A percentile compares a stretch with the other conserved stretches of the same genome.
phyloP scores from a whole-genome alignment of 2,113 vertebrate genomes.

The Datnioides undecimradiatus region DNA sequence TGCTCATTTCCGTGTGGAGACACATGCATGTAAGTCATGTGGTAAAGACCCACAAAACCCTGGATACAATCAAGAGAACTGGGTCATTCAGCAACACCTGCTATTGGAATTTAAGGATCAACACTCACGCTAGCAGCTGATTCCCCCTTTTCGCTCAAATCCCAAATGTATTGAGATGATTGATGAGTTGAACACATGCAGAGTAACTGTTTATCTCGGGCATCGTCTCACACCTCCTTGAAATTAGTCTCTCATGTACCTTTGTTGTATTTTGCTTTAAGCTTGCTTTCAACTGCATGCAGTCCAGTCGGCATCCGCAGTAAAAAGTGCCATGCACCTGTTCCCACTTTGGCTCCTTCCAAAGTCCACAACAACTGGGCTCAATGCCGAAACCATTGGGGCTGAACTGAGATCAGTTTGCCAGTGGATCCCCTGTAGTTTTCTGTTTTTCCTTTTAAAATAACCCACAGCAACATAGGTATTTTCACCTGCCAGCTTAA shows the following conservation, averaged over 20 bases:
- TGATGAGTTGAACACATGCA: slow-evolving; percentile 67
- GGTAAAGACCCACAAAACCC: slow-evolving; percentile 61
- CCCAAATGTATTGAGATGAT: slow-evolving; percentile 62
- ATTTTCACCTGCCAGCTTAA: slow-evolving; percentile 1
- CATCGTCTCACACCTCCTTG: slow-evolving; percentile 43
- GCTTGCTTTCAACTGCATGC: slow-evolving; percentile 4
- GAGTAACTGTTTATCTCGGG: slow-evolving; percentile 60
- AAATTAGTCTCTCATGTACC: slow-evolving; percentile 34
- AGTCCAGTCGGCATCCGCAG: slow-evolving; percentile 14
- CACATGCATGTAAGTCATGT: slow-evolving; percentile 48
- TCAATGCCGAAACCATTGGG: slow-evolving; percentile 22
- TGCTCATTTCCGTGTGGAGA: slow-evolving; percentile 65
- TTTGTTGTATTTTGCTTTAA: slow-evolving; percentile 48
- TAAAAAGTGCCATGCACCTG: slow-evolving; percentile 73
- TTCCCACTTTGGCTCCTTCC: slow-evolving; percentile 58
- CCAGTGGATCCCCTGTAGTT: slow-evolving; percentile 11
- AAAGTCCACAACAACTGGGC: slow-evolving; percentile 67
- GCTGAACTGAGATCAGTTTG: slow-evolving; percentile 46
- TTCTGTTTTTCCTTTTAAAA: slow-evolving; percentile 24
- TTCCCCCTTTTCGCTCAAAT: slow-evolving; percentile 44
- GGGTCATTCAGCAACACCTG: slow-evolving; percentile 73
- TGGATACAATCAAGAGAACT: slow-evolving; percentile 53
- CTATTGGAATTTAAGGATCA: slow-evolving; percentile 67
- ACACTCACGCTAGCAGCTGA: slow-evolving; percentile 61
- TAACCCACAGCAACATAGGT: not conserved